Percentiles rank a stretch among this genome's conserved stretches.
Conservation (phyloP, 2,797 vertebrate genomes). For the Brachyrhaphis roseni region DNA sequence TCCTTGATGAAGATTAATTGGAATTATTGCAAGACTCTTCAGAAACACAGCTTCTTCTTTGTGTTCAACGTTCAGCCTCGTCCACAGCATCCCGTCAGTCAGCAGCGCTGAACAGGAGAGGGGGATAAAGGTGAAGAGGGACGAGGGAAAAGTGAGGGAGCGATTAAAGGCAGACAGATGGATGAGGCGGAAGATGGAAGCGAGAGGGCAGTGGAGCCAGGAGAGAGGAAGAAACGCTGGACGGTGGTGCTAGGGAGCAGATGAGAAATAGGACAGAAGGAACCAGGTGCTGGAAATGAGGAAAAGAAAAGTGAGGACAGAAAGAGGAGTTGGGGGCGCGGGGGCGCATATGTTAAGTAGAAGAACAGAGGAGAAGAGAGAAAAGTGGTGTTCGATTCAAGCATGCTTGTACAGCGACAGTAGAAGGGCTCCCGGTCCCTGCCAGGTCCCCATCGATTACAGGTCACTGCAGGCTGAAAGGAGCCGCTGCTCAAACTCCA, state of each 20-base stretch:
- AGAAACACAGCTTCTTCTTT: slow-evolving; percentile 23
- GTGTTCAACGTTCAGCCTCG: slow-evolving; percentile 40
- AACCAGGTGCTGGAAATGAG: slow-evolving; percentile 3
- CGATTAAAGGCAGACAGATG: slow-evolving; percentile 61
- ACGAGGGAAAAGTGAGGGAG: slow-evolving; percentile 25
- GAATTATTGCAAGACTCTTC: slow-evolving; percentile 33
- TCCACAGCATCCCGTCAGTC: slow-evolving; percentile 65
- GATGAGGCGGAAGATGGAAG: slow-evolving; percentile 50
- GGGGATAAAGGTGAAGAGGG: slow-evolving; percentile 45
- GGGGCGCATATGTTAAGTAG: slow-evolving; percentile 34
- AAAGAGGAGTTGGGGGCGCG: background rate
- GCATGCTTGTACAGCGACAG: slow-evolving; percentile 29
- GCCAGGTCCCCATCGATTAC: slow-evolving; percentile 64
- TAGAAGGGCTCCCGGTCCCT: slow-evolving; percentile 34
- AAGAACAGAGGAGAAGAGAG: slow-evolving; percentile 20
- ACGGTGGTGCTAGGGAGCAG: slow-evolving; percentile 13
- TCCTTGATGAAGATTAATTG: slow-evolving; percentile 23
- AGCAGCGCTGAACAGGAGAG: slow-evolving; percentile 25
- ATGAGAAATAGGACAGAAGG: slow-evolving; percentile 43
- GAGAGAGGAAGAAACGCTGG: slow-evolving; percentile 23
- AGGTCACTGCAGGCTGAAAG: slow-evolving; percentile 59
- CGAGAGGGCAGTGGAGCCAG: slow-evolving; percentile 23
- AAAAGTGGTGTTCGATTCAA: slow-evolving; percentile 32
- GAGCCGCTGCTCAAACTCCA: slow-evolving; percentile 46
- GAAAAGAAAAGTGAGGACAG: background rate